Evolutionary conservation across 2,888 invertebrate genomes (phyloP), one percentile per base, ranked within the genome.

Genomic region (Rotaria sp.): DNA sequence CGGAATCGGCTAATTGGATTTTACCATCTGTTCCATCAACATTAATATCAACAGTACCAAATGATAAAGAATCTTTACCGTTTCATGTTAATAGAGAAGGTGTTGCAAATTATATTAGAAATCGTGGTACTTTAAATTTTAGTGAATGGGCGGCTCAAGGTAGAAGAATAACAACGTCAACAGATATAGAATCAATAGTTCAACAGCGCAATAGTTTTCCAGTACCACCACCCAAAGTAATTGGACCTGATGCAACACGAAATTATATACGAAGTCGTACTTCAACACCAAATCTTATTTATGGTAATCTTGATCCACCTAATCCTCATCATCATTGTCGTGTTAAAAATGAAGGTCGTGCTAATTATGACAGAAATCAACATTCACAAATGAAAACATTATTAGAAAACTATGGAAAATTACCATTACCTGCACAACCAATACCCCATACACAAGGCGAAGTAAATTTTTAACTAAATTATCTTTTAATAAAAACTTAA

Each of bases 281-380:
- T 30, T 74, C 48, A 41, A 86, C 75, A 85, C 55, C 74, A 45
- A 85, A 86, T 85, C 21, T 86, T 30, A 48, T 86, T 8, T 75
- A 75, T 24, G 86, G 86, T 24, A 52, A 80, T 38, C 85, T 85
- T 55, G 75, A 86, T 24, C 86, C 85, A 30, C 85, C 86, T 11
- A 52, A 85, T 35, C 55, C 48, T 30, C 85, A 85, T 55, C 85
- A 86, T 80, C 85, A 85, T 48, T 35, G 50, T 26, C 67, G 86
- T 38, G 84, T 86, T 21, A 85, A 74, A 85, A 18, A 55, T 52
- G 86, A 86, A 75, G 86, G 57, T 26, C 74, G 45, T 35, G 86
- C 52, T 24, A 86, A 85, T 86, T 86, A 85, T 55, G 30, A 74
- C 3, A 86, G 85, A 75, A 86, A 85, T 85, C 75, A 45, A 38